Evolutionary conservation across 2,113 vertebrate genomes (phyloP), one percentile per base, ranked within the genome.

Genomic region (Propithecus coquereli): DNA sequence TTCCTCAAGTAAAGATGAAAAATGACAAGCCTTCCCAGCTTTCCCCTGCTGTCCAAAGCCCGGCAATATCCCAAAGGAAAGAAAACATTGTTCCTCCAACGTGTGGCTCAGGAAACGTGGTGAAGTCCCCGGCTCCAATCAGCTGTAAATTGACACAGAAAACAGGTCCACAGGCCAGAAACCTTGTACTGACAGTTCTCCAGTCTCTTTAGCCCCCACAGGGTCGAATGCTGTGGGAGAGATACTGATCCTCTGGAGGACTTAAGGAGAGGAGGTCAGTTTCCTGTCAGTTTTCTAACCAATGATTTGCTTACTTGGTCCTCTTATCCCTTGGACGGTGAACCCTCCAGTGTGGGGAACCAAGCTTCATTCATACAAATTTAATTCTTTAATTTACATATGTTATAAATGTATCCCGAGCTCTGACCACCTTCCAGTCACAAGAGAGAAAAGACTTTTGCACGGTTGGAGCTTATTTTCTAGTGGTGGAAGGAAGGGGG

Each of bases 161-260:
- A 80, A 23, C 23, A 34, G 9, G 4, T 23, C 50, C 10, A 17
- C 3, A 18, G 54, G 22, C 30, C 22, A 71, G 52, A 77, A 85
- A 57, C 65, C 9, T 37, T 54, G 32, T 32, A 11, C 59, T 25
- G 10, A 85, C 10, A 1, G 37, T 34, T 20, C 20, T 90, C 23
- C 23, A 2, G 32, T 34, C 59, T 96, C 40, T n/a, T 73, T 18
- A 6, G 59, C 34, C 61, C 23, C 30, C 34, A 43, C 3, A 84
- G 0, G 2, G 52, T 25, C 54, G 32, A 63, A 43, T 16, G 65
- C 13, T 11, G 6, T 3, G 17, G 63, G 34, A 61, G 37, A 37
- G 30, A 10, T 1, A 23, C 8, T 17, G 25, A 6, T 1, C 20
- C 10, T n/a, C 59, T 2, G 3, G 11, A 9, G 23, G 25, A 54